A percentile compares a stretch with the other conserved stretches of the same genome.
Conservation (phyloP, 2,113 vertebrate species). For the Rhadina sibilatrix region DNA sequence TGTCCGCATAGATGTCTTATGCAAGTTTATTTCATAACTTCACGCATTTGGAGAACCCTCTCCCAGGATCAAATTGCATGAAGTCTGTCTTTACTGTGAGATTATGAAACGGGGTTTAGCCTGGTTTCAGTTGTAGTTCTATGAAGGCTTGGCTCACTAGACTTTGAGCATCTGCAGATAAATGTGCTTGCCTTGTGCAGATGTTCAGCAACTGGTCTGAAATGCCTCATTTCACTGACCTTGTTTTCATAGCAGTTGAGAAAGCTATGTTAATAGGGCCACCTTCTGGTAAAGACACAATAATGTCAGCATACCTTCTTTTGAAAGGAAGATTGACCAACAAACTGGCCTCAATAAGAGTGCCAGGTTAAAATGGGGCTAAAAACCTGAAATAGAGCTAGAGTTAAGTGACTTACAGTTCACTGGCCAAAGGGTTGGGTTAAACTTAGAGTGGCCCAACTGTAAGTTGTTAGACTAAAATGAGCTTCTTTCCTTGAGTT, state of each 20-base stretch:
- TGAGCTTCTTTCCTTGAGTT: not conserved
- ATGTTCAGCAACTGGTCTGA: not conserved
- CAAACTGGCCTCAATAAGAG: not conserved
- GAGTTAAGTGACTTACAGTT: not conserved
- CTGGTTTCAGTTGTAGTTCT: not conserved
- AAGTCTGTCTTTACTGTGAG: not conserved
- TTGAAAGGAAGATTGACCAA: not conserved
- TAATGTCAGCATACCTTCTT: not conserved
- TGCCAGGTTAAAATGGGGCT: not conserved
- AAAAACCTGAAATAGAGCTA: not conserved
- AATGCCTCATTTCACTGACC: not conserved
- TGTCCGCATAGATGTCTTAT: not conserved
- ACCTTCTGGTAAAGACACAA: conserved; percentile 25
- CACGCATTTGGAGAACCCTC: not conserved
- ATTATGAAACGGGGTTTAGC: not conserved
- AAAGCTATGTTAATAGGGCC: not conserved
- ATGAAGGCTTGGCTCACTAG: not conserved
- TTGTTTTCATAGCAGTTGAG: not conserved
- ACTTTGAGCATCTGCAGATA: not conserved
- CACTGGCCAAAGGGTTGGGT: not conserved
- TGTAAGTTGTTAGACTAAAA: not conserved
- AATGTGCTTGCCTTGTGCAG: not conserved
- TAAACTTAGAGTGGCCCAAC: not conserved
- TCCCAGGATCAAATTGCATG: not conserved
- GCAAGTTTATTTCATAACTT: not conserved